These are phyloP conservation scores for Charadrius vociferus DNA, from an alignment of 2,113 vertebrate species.

Conservation along the genomic window DNA sequence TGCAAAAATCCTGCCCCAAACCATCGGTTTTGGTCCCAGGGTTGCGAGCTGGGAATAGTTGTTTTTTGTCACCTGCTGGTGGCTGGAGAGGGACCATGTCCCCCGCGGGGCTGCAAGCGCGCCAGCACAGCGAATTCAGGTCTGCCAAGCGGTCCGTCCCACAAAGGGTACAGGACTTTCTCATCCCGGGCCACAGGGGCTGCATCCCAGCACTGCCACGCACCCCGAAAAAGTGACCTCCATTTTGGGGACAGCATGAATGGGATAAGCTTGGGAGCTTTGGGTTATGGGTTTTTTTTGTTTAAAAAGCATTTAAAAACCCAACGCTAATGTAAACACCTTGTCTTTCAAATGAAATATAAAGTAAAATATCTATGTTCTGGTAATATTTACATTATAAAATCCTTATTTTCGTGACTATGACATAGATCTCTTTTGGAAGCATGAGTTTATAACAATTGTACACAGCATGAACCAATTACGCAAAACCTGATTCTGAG, in stretches of 20 bases:
- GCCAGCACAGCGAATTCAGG: neutral
- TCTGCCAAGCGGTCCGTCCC: neutral
- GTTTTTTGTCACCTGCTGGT: neutral
- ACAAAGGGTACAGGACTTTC: neutral
- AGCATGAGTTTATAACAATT: neutral
- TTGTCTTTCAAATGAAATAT: slow-evolving; percentile 48
- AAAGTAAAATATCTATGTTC: slow-evolving; percentile 66
- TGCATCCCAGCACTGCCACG: fast-evolving
- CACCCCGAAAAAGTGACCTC: neutral
- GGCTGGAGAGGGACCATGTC: neutral
- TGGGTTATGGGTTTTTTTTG: slow-evolving; percentile 9
- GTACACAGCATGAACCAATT: neutral
- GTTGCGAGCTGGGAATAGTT: neutral
- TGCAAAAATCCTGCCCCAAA: neutral
- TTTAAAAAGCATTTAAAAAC: slow-evolving; percentile 43
- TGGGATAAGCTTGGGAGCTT: neutral
- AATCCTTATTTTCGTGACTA: slow-evolving; percentile 13
- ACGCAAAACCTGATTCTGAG: neutral
- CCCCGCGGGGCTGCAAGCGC: neutral
- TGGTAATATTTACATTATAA: slow-evolving; percentile 72
- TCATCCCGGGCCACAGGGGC: neutral
- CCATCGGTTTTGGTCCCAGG: neutral
- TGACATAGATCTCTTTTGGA: neutral
- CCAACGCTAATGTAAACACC: slow-evolving; percentile 52
- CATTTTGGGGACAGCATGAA: neutral